These are phyloP conservation scores for Pharmacophagus antenor DNA, from an alignment of 2,888 invertebrate species.

Conservation along the genomic window DNA sequence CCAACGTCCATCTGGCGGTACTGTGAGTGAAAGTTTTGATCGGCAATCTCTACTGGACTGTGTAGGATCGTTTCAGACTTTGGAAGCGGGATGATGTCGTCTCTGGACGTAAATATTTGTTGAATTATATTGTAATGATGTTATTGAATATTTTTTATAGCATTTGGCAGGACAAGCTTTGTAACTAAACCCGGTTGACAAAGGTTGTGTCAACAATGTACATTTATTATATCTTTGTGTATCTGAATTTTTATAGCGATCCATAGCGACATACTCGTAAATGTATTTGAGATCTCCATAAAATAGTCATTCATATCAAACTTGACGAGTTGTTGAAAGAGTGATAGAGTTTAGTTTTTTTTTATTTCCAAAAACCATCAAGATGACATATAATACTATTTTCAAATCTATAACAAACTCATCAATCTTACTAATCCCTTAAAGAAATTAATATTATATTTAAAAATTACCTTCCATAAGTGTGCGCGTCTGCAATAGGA, in stretches of 20 bases:
- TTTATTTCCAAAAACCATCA: too few relatives aligned
- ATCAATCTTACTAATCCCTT: not conserved
- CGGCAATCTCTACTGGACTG: constrained; percentile 65
- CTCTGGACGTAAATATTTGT: constrained; percentile 47
- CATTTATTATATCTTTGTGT: too few relatives aligned
- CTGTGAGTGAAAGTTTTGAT: constrained; percentile 65
- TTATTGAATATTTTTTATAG: too few relatives aligned
- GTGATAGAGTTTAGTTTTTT: too few relatives aligned
- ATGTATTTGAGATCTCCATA: too few relatives aligned
- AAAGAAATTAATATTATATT: not conserved
- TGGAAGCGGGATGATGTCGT: constrained; percentile 62
- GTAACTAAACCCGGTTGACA: too few relatives aligned
- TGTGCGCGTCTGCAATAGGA: constrained; percentile 55
- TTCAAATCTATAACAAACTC: not conserved
- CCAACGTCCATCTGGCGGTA: constrained; percentile 58
- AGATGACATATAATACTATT: too few relatives aligned
- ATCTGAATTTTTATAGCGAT: not conserved
- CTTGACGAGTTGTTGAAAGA: too few relatives aligned
- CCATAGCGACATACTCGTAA: too few relatives aligned
- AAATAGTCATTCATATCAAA: too few relatives aligned
- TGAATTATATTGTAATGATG: not conserved
- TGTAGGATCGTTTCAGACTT: constrained; percentile 61
- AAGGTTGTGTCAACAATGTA: too few relatives aligned
- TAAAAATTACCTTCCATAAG: constrained; percentile 57
- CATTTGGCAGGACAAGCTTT: too few relatives aligned